phyloP scores from a whole-genome alignment of 1,140 invertebrate species.

The Magallana gigas region DNA sequence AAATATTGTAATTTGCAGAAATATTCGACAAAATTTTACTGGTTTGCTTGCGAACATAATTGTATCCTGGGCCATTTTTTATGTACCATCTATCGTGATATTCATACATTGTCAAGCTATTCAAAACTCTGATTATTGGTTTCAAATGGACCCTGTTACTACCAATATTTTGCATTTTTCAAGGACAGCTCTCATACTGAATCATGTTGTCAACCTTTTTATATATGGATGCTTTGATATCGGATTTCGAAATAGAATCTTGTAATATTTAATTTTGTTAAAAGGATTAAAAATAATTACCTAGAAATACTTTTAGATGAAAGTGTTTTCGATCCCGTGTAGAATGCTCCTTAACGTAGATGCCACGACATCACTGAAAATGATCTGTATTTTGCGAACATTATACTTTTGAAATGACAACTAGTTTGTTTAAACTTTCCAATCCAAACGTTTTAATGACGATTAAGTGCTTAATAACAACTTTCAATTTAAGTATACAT shows the following conservation, averaged over 20 bases:
- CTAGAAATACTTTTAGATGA: too few relatives aligned
- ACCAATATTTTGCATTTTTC: background rate
- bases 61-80: background rate
- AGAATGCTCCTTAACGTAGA: too few relatives aligned
- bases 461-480: too few relatives aligned
- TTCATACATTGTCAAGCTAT: background rate
- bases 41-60: background rate
- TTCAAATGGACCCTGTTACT: background rate
- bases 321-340: too few relatives aligned
- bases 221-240: slow-evolving; percentile 20
- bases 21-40: slow-evolving; percentile 5
- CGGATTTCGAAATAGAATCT: background rate
- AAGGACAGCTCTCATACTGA: background rate
- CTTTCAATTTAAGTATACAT: too few relatives aligned
- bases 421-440: too few relatives aligned
- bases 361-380: too few relatives aligned
- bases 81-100: background rate
- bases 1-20: background rate
- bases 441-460: too few relatives aligned
- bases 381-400: too few relatives aligned
- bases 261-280: too few relatives aligned
- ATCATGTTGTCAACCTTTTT: background rate
- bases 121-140: background rate
- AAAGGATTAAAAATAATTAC: too few relatives aligned
- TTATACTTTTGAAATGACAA: too few relatives aligned